These are phyloP conservation scores for Aphelenchoides besseyi DNA, from an alignment of 1,140 invertebrate genomes.

Conservation along the genomic window DNA sequence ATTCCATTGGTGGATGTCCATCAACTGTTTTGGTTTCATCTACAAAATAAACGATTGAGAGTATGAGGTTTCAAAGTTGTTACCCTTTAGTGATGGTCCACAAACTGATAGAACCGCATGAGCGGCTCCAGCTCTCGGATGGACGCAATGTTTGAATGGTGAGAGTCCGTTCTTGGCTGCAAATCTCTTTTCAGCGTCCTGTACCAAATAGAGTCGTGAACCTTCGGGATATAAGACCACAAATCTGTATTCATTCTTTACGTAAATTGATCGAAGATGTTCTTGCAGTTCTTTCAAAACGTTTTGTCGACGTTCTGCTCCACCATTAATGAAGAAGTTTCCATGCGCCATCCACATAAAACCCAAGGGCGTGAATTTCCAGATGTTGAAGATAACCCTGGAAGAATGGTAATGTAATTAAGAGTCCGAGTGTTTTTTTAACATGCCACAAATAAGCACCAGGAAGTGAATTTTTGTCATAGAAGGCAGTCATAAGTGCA, in stretches of 20 bases:
- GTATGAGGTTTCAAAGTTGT: neutral
- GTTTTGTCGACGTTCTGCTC: slow-evolving; percentile 35
- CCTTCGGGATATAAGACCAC: slow-evolving; percentile 61
- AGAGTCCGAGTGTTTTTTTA: neutral
- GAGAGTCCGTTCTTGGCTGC: slow-evolving; percentile 51
- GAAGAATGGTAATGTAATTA: neutral
- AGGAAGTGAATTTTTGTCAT: slow-evolving; percentile 50
- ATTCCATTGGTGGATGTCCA: slow-evolving; percentile 47
- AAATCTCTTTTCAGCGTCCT: slow-evolving; percentile 44
- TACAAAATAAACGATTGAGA: neutral
- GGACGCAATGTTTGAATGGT: slow-evolving; percentile 52
- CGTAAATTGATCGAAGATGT: slow-evolving; percentile 48
- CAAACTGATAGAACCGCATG: slow-evolving; percentile 54
- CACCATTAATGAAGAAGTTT: slow-evolving; percentile 56
- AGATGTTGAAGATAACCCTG: slow-evolving; percentile 55
- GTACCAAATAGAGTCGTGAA: slow-evolving; percentile 53
- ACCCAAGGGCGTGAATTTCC: slow-evolving; percentile 42
- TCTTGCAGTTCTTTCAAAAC: slow-evolving; percentile 45
- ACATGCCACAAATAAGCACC: slow-evolving; percentile 17
- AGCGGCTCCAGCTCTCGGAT: slow-evolving; percentile 54
- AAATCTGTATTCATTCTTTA: slow-evolving; percentile 40
- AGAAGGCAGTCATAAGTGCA: slow-evolving; percentile 55
- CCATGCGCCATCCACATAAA: slow-evolving; percentile 45
- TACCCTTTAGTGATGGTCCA: slow-evolving; percentile 17
- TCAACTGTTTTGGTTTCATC: neutral